These are phyloP conservation scores for Squalus acanthias DNA, from an alignment of 2,797 vertebrate species.

Conservation along the genomic window DNA sequence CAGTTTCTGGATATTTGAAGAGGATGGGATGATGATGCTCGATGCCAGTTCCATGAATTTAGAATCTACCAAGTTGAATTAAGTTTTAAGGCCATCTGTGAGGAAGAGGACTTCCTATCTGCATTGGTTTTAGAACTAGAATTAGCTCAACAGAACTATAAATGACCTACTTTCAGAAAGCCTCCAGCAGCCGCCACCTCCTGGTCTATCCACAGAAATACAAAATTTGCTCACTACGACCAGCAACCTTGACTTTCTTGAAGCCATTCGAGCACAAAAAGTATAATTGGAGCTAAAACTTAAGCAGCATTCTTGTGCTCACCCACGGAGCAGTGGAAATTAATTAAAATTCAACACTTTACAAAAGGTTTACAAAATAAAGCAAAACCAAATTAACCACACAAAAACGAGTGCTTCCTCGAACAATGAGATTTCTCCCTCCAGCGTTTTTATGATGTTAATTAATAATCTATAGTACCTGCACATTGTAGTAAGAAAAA, in stretches of 20 bases:
- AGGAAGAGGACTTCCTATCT: not conserved
- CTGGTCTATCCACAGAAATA: not conserved
- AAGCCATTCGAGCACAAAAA: not conserved
- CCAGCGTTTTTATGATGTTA: not conserved
- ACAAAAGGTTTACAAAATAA: not conserved
- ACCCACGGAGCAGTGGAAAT: not conserved
- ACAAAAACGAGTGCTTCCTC: not conserved
- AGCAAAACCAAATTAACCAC: not conserved
- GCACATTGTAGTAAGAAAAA: not conserved
- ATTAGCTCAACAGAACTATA: conserved; percentile 3
- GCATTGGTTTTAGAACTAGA: not conserved
- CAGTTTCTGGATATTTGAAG: not conserved
- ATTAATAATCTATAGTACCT: not conserved
- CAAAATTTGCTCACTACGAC: not conserved
- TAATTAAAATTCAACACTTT: not conserved
- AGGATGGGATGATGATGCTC: not conserved
- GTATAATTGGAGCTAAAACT: not conserved
- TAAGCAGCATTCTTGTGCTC: not conserved
- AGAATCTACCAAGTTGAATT: not conserved
- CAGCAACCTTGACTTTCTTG: conserved; percentile 9
- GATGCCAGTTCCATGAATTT: not conserved
- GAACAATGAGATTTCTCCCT: not conserved
- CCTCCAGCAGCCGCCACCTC: not conserved
- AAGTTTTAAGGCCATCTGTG: not conserved
- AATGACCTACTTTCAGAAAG: conserved; percentile 34